Percentiles rank a stretch among this genome's conserved stretches.
Conservation (phyloP, 53 echinoderm and acorn worm genomes). For the Mesocentrotus franciscanus region DNA sequence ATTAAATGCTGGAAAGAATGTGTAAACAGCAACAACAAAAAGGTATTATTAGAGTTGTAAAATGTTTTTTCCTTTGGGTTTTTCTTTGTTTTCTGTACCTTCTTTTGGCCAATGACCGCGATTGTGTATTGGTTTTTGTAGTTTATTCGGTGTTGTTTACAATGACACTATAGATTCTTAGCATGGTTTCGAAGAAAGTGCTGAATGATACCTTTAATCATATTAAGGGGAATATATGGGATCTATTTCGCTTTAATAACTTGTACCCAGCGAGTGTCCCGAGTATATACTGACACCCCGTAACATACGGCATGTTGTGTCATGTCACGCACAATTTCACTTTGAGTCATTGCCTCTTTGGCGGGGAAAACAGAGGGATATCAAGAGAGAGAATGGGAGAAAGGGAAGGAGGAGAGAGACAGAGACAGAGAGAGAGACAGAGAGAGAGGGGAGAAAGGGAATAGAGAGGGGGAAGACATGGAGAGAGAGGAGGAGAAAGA, state of each 20-base stretch:
- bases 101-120: not conserved
- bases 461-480: no score
- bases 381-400: no score
- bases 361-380: not conserved
- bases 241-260: not conserved
- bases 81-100: not conserved
- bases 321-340: not conserved
- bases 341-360: not conserved
- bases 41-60: no score
- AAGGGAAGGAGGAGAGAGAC: no score
- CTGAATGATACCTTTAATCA: not conserved
- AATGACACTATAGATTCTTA: not conserved
- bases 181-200: not conserved
- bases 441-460: not conserved
- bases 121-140: not conserved
- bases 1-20: no score
- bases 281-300: not conserved
- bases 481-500: no score
- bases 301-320: constrained; percentile 7
- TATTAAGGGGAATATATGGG: not conserved
- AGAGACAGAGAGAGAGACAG: not conserved
- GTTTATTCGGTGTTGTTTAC: not conserved
- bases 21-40: no score
- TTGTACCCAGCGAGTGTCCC: not conserved
- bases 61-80: not conserved